These are phyloP conservation scores for Lasaia peninsularis DNA, from an alignment of 1,140 invertebrate genomes.

Conservation along the genomic window DNA sequence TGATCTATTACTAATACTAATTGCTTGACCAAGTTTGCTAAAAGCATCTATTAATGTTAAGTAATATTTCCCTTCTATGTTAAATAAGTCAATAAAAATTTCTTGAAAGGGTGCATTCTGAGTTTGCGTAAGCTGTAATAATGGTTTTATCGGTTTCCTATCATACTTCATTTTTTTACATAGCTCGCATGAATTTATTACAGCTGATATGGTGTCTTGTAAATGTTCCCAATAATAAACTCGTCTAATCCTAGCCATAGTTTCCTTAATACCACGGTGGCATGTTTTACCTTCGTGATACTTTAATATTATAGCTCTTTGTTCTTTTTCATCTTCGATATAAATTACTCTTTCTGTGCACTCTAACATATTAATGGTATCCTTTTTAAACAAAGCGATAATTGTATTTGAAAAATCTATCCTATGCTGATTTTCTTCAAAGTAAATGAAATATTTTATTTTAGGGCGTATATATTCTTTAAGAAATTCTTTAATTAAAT, in stretches of 20 bases:
- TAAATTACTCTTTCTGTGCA: slow-evolving; percentile 32
- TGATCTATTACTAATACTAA: slow-evolving; percentile 26
- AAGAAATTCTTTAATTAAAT: slow-evolving; percentile 29
- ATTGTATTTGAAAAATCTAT: slow-evolving; percentile 23
- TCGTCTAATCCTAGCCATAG: slow-evolving; percentile 20
- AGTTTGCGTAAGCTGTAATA: slow-evolving; percentile 34
- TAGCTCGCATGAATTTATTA: slow-evolving; percentile 31
- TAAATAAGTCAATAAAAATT: slow-evolving; percentile 36
- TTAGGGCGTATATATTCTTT: slow-evolving; percentile 30
- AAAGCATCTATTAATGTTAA: slow-evolving; percentile 35
- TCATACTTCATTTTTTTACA: slow-evolving; percentile 37
- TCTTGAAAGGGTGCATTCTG: slow-evolving; percentile 33
- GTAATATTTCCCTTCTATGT: slow-evolving; percentile 32
- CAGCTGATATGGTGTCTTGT: slow-evolving; percentile 24
- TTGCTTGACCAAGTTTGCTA: slow-evolving; percentile 36
- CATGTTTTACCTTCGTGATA: slow-evolving; percentile 40
- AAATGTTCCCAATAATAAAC: slow-evolving; percentile 32
- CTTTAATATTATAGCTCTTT: slow-evolving; percentile 29
- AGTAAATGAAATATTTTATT: slow-evolving; percentile 33
- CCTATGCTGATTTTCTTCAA: slow-evolving; percentile 23
- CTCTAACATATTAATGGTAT: slow-evolving; percentile 14
- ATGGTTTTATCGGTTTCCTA: slow-evolving; percentile 30
- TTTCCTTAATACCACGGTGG: slow-evolving; percentile 35
- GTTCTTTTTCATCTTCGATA: slow-evolving; percentile 27
- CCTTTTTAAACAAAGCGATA: slow-evolving; percentile 31